Percentiles rank a stretch among this genome's conserved stretches.
phyloP scores from a whole-genome alignment of 2,113 vertebrate species.

The Aplodontia rufa region DNA sequence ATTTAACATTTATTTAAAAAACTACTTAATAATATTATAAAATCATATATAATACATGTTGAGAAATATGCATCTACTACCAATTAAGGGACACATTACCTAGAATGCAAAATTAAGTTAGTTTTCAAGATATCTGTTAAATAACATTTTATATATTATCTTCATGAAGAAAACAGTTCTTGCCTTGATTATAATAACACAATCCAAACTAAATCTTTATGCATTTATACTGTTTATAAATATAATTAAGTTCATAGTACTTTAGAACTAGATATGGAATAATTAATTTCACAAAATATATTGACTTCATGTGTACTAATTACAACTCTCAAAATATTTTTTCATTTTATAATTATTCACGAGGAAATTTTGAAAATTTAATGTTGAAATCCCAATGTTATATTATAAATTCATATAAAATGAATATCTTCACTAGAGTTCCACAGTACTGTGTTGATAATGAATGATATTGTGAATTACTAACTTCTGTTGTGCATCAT shows the following conservation, averaged over 20 bases:
- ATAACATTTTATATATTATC: neutral
- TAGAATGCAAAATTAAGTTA: neutral
- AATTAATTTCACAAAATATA: neutral
- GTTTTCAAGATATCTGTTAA: neutral
- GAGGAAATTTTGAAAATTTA: neutral
- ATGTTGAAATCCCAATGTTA: neutral
- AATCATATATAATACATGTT: conserved; percentile 31
- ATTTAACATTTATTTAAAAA: conserved; percentile 70
- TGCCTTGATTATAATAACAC: neutral
- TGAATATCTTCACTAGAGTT: neutral
- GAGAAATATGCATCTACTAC: neutral
- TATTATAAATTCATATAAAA: neutral
- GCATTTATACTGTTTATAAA: neutral
- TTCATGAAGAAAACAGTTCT: neutral
- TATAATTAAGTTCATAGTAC: neutral
- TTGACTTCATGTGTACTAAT: neutral
- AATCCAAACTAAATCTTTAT: neutral
- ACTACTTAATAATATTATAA: conserved; percentile 67
- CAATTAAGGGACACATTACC: neutral
- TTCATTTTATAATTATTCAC: neutral
- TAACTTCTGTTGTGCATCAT: neutral
- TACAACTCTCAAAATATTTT: neutral
- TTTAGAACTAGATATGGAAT: conserved; percentile 18
- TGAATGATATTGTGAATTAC: neutral
- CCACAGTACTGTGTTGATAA: neutral